Base-by-base conservation (phyloP, 2,113 vertebrate genomes). In the Xyliphius kryptos region DNA sequence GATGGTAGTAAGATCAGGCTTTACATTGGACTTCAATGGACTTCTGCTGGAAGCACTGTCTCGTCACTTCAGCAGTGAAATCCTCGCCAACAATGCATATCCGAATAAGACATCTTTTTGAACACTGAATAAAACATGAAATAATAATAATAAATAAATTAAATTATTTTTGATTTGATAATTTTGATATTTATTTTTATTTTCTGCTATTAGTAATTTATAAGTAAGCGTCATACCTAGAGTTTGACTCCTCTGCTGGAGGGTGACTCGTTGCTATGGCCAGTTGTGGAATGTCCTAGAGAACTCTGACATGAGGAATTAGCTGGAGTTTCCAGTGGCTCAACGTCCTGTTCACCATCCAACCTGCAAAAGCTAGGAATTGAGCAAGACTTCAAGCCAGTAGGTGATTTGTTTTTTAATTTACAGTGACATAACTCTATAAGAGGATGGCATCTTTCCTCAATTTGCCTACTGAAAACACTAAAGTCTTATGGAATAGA, bases 221-320 rank as follows among this genome's bases (percentile, higher is more conserved):
- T 41, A 10, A 47, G 13, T 17, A 3, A 53, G 3, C n/a, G 1
- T 32, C 82, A 57, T 46, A 92, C 90, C 87, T 89, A 87, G 71
- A 87, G 79, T 1, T 83, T 77, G 59, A 85, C 88, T 61, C 86
- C 82, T 53, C 86, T 87, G 66, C 83, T 66, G 0, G 88, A 84
- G 20, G 75, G 77, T 9, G 89, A 89, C 1, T 91, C 88, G 11
- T 86, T 85, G 2, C 80, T 74, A 32, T 79, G 80, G 50, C 83
- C 72, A 0, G 80, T 17, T 9, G 81, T 53, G 21, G 83, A 77
- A 59, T 84, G 79, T 22, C 81, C 77, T 0, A 87, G 58, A 1
- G 85, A 86, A 71, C 80, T 84, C 62, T 86, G 86, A 1, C 78
- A 74, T n/a, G 78, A 50, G 0, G 77, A 75, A 15, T 76, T 75